These are phyloP conservation scores for Epistrophe grossulariae DNA, from an alignment of 2,888 invertebrate genomes.

Conservation along the genomic window DNA sequence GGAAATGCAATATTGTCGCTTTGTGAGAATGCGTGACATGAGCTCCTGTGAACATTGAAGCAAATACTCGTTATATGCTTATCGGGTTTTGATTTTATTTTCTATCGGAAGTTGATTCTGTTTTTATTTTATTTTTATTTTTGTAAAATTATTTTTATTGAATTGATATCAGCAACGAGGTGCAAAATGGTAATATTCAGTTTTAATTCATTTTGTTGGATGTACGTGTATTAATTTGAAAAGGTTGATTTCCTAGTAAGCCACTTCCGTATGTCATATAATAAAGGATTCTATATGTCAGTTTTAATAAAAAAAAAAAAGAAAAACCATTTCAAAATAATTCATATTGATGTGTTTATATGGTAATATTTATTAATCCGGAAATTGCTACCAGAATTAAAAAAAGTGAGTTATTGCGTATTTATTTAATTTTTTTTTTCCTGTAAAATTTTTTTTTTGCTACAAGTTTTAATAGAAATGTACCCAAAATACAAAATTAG, in stretches of 20 bases:
- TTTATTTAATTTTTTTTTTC: neutral
- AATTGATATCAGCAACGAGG: neutral
- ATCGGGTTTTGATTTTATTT: constrained; percentile 13
- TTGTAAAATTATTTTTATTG: constrained; percentile 5
- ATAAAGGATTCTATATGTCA: neutral
- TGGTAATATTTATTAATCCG: neutral
- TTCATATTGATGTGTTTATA: neutral
- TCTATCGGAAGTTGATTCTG: neutral
- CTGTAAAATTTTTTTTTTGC: neutral
- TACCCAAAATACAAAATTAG: neutral
- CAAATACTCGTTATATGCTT: neutral
- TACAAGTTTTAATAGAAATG: neutral
- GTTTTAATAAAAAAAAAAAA: neutral
- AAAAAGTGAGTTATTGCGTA: neutral
- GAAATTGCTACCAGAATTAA: neutral
- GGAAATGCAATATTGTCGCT: neutral
- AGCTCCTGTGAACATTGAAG: neutral
- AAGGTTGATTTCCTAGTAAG: neutral
- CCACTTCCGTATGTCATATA: neutral
- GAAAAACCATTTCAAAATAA: neutral
- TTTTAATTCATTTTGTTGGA: neutral
- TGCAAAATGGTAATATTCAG: constrained; percentile 1
- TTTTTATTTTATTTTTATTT: neutral
- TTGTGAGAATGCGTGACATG: neutral
- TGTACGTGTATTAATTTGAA: neutral